Conservation (phyloP, 1,140 invertebrate species). For the Saccostrea glomerata region DNA sequence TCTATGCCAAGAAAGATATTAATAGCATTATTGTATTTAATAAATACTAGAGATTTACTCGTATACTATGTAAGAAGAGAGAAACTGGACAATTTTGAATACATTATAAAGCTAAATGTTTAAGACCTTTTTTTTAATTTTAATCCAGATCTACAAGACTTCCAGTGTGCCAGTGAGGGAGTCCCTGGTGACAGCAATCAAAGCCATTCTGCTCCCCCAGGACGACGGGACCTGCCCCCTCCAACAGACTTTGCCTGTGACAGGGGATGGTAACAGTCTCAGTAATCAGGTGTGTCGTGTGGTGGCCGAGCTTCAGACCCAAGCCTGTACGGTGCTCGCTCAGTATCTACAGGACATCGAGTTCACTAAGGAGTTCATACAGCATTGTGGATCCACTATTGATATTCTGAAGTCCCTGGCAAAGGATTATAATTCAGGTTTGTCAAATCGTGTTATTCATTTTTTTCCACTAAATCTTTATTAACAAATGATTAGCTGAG, state of each 20-base stretch:
- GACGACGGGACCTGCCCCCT: conserved; percentile 67
- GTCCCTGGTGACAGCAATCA: conserved; percentile 72
- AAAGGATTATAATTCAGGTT: conserved; percentile 77
- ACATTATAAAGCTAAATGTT: no score
- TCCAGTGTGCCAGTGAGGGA: conserved; percentile 71
- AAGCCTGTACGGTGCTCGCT: conserved; percentile 76
- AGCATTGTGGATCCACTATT: conserved; percentile 74
- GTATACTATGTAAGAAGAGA: no score
- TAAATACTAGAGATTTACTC: no score
- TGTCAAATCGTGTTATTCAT: background rate
- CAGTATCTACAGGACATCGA: conserved; percentile 72
- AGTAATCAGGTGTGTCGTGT: conserved; percentile 76
- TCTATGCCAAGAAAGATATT: no score
- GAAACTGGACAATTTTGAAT: no score
- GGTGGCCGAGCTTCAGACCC: conserved; percentile 77
- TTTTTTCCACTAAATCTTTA: no score
- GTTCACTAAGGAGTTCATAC: conserved; percentile 77
- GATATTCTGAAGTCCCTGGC: conserved; percentile 78
- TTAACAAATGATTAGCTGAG: no score
- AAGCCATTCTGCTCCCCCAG: conserved; percentile 71
- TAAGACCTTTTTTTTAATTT: background rate
- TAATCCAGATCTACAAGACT: conserved; percentile 67
- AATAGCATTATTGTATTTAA: no score
- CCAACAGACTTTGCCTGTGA: conserved; percentile 68
- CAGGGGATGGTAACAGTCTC: conserved; percentile 73